Base-by-base conservation (phyloP, 2,797 vertebrate genomes). In the Argyrosomus regius region DNA sequence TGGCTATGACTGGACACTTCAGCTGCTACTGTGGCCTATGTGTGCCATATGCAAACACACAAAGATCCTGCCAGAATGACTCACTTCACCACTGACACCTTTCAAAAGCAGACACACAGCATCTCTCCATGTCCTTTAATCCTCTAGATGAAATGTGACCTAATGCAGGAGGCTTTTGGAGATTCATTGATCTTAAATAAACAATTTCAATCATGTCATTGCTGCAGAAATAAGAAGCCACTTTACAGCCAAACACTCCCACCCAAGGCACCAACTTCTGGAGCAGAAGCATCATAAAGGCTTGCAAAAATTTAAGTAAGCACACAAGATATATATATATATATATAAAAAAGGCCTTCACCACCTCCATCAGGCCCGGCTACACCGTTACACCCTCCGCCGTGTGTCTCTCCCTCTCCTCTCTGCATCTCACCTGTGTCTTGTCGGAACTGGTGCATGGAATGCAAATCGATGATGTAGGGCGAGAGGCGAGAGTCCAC, bases 391-490 rank as follows among this genome's bases (percentile, higher is more conserved):
- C 70, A 72, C 59, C 72, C 76, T 58, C 56, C 63, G 1, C 56
- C 50, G 50, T 14, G 24, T 11, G 49, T 20, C 22, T 35, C 35
- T 17, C 8, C n/a, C 28, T 13, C 24, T 18, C 59, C 22, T n/a
- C 76, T 17, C 57, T 13, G 26, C 53, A 20, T 22, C 88, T 91
- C 86, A 98, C 97, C 97, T 75, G 97, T 98, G 90, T 98, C 97
- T 91, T 98, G 97, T 80, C 96, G 95, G 92, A 98, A 98, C 93
- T 98, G 97, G 94, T 97, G 97, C 97, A 98, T 97, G 93, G 97
- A 98, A 83, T 97, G 97, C 94, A 98, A 92, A 92, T 98, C 97
- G 90, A 97, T 96, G 95, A 98, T 97, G 94, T 98, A 98, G 86
- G 97, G 97, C 84, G 97, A 95, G 26, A 98, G 96, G 78, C 96